phyloP scores from a whole-genome alignment of 1,140 invertebrate species.

The Harlomillsia oculata region DNA sequence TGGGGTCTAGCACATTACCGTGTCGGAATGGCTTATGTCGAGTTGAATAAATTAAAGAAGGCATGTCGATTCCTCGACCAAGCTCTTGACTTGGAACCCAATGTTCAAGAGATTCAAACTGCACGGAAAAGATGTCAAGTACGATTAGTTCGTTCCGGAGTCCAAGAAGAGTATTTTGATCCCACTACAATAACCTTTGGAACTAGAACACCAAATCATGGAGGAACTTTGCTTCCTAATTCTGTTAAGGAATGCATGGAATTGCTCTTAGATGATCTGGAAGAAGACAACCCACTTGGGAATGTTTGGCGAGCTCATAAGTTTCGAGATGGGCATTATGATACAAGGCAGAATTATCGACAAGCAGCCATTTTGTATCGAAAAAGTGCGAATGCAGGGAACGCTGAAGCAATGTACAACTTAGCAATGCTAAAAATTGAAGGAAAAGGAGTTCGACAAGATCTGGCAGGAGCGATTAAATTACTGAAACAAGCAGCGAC shows the following conservation, averaged over 20 bases:
- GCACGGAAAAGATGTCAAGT: conserved; percentile 8
- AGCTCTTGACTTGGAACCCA: conserved; percentile 18
- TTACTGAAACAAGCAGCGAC: conserved; percentile 15
- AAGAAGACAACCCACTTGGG: conserved; percentile 8
- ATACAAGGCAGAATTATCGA: conserved; percentile 12
- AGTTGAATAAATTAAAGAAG: conserved; percentile 20
- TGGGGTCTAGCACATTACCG: conserved; percentile 19
- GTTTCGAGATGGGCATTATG: conserved; percentile 14
- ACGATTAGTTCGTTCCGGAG: conserved; percentile 2
- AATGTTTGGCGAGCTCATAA: conserved; percentile 13
- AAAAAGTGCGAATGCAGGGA: conserved; percentile 10
- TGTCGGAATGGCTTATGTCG: conserved; percentile 20
- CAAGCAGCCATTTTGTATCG: conserved; percentile 17
- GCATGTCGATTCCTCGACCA: conserved; percentile 19
- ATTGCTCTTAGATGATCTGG: not conserved
- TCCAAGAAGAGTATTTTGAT: conserved; percentile 8
- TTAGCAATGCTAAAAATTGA: conserved; percentile 23
- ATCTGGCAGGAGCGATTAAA: conserved; percentile 16
- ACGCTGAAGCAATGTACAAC: conserved; percentile 25
- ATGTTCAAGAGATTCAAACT: conserved; percentile 15
- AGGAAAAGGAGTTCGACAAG: conserved; percentile 15
- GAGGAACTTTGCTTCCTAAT: conserved; percentile 6
- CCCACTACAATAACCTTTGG: conserved; percentile 11
- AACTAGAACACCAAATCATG: conserved; percentile 1
- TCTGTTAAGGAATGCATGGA: conserved; percentile 9